Percentiles rank a stretch among this genome's conserved stretches.
phyloP scores from a whole-genome alignment of 2,797 vertebrate genomes.

The Scleropages formosus region DNA sequence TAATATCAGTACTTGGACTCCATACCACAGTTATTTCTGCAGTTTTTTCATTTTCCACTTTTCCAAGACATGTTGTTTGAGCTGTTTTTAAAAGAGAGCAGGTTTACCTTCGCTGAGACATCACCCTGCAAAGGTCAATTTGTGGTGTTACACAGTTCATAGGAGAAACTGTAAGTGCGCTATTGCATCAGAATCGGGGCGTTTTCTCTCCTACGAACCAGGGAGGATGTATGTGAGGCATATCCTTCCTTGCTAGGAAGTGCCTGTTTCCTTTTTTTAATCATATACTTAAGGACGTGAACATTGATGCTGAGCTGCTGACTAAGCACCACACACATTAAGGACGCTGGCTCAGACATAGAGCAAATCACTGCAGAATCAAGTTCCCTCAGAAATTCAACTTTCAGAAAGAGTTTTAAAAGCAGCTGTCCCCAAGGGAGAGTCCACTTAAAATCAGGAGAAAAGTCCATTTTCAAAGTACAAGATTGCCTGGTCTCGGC shows the following conservation, averaged over 20 bases:
- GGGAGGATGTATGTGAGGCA: constrained; percentile 62
- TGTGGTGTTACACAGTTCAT: constrained; percentile 23
- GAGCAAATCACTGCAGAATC: constrained; percentile 25
- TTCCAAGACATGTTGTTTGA: too few species aligned
- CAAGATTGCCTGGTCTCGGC: background rate
- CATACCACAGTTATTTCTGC: background rate
- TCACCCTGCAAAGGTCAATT: constrained; percentile 6
- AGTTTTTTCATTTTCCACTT: too few species aligned
- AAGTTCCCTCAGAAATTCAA: background rate
- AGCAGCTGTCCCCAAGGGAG: background rate
- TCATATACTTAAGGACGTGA: constrained; percentile 62
- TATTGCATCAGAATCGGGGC: constrained; percentile 45
- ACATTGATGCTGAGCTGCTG: constrained; percentile 27
- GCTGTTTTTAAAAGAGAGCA: too few species aligned
- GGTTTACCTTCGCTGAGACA: background rate
- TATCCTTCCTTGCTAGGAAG: constrained; percentile 69
- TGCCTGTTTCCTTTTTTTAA: constrained; percentile 67
- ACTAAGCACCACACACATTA: background rate
- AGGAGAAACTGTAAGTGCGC: constrained; percentile 26
- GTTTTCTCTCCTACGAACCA: constrained; percentile 58
- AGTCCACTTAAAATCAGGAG: background rate
- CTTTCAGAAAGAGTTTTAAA: background rate
- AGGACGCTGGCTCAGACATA: constrained; percentile 24
- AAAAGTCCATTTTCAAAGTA: background rate
- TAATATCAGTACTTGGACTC: background rate